Conservation (phyloP, 2,888 invertebrate genomes). For the Hyposoter dolosus region DNA sequence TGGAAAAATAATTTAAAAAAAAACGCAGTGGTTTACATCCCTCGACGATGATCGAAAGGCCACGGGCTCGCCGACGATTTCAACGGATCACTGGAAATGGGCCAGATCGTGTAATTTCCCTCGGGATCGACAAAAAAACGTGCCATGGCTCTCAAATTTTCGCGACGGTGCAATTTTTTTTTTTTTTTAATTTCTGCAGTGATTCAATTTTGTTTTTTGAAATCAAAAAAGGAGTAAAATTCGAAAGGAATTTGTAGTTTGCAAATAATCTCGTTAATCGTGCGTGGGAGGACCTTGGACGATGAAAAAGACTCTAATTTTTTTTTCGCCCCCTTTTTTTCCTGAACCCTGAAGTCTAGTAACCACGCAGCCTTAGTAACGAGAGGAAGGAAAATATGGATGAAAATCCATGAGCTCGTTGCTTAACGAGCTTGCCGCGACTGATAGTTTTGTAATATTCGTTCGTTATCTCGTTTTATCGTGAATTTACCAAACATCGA, state of each 20-base stretch:
- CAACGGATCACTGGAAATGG: slow-evolving; percentile 48
- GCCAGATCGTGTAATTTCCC: slow-evolving; percentile 14
- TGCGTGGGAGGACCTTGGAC: too few species aligned
- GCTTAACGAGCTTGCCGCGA: slow-evolving; percentile 48
- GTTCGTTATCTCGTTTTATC: slow-evolving; percentile 57
- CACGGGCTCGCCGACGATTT: slow-evolving; percentile 23
- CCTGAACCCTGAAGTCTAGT: not conserved
- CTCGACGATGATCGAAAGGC: slow-evolving; percentile 32
- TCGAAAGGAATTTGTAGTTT: too few species aligned
- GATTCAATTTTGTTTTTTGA: not conserved
- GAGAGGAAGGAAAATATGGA: slow-evolving; percentile 3
- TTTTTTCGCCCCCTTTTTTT: not conserved
- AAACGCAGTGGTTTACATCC: not conserved
- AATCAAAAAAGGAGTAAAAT: not conserved
- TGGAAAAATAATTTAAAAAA: not conserved
- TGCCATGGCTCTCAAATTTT: not conserved
- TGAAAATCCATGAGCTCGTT: not conserved
- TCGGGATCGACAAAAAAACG: not conserved
- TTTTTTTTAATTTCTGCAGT: not conserved
- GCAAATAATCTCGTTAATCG: not conserved
- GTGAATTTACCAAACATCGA: slow-evolving; percentile 57
- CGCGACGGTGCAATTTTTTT: not conserved
- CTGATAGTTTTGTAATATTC: slow-evolving; percentile 39
- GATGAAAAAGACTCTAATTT: not conserved
- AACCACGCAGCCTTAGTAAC: not conserved